Evolutionary conservation across 1,140 invertebrate species (phyloP).

Genomic region (Lamellibrachia luymesi): DNA sequence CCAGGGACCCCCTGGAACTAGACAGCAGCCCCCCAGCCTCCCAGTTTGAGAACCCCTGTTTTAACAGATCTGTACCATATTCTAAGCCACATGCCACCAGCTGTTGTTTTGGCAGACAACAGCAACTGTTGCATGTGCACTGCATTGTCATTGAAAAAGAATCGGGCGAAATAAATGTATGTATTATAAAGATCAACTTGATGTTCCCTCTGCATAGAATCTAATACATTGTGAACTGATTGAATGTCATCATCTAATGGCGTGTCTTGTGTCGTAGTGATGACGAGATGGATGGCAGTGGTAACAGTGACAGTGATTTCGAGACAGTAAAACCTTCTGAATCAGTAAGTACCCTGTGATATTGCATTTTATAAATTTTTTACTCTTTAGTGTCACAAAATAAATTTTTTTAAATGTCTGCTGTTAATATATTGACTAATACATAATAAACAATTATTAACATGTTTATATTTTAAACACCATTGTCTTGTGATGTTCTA

Average conservation of each 20-base stretch:
- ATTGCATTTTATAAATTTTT: too few species aligned
- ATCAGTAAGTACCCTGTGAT: background rate
- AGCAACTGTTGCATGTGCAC: background rate
- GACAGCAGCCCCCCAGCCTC: too few species aligned
- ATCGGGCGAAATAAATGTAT: background rate
- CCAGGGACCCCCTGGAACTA: too few species aligned
- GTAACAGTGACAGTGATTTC: slow-evolving; percentile 23
- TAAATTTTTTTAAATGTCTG: too few species aligned
- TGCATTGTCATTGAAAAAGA: too few species aligned
- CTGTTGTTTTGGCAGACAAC: background rate
- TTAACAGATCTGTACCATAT: background rate
- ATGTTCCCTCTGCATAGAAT: background rate
- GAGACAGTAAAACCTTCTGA: background rate
- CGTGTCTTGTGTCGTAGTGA: slow-evolving; percentile 15
- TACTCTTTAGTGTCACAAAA: too few species aligned
- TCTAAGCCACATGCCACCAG: background rate
- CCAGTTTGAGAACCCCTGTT: background rate
- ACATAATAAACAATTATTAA: background rate
- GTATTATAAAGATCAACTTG: background rate
- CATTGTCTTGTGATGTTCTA: background rate
- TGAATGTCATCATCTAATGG: background rate
- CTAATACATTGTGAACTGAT: background rate
- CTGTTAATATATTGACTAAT: too few species aligned
- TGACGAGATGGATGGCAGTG: slow-evolving; percentile 25
- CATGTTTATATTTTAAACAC: background rate